Conservation (phyloP, 2,888 invertebrate genomes). For the Papilio gigon region DNA sequence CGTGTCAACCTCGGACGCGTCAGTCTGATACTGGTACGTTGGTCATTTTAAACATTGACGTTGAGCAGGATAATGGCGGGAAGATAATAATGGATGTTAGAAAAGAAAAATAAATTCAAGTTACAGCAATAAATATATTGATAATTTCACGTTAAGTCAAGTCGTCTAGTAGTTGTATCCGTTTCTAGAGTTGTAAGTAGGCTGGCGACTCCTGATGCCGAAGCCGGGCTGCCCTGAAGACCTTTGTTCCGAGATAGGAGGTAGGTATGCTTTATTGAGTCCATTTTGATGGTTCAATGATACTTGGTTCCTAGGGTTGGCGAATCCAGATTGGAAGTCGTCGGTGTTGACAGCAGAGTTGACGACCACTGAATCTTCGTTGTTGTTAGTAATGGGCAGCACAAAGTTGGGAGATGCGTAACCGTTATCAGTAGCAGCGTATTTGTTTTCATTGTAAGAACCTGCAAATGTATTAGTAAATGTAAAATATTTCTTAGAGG, state of each 20-base stretch:
- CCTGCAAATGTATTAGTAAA: constrained; percentile 53
- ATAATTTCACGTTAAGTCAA: background rate
- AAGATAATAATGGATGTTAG: background rate
- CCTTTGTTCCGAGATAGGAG: constrained; percentile 7
- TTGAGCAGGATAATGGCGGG: constrained; percentile 11
- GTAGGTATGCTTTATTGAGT: constrained; percentile 29
- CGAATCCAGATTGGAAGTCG: constrained; percentile 24
- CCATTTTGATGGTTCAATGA: background rate
- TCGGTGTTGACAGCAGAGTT: constrained; percentile 55
- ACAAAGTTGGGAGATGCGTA: constrained; percentile 35
- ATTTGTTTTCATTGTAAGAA: constrained; percentile 69
- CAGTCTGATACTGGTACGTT: too few species aligned
- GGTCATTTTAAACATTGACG: too few species aligned
- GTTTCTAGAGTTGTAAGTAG: constrained; percentile 25
- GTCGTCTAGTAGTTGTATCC: constrained; percentile 35
- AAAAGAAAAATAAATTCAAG: constrained; percentile 1
- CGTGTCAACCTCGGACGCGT: too few species aligned
- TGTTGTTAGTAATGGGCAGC: constrained; percentile 44
- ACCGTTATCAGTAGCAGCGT: constrained; percentile 47
- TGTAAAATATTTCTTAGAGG: background rate
- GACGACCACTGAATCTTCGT: constrained; percentile 61
- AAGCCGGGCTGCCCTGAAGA: background rate
- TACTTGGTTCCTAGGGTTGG: background rate
- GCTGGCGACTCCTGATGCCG: constrained; percentile 19
- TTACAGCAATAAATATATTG: constrained; percentile 31